These are phyloP conservation scores for Agrilus biguttatus DNA, from an alignment of 2,888 invertebrate genomes.

Conservation along the genomic window DNA sequence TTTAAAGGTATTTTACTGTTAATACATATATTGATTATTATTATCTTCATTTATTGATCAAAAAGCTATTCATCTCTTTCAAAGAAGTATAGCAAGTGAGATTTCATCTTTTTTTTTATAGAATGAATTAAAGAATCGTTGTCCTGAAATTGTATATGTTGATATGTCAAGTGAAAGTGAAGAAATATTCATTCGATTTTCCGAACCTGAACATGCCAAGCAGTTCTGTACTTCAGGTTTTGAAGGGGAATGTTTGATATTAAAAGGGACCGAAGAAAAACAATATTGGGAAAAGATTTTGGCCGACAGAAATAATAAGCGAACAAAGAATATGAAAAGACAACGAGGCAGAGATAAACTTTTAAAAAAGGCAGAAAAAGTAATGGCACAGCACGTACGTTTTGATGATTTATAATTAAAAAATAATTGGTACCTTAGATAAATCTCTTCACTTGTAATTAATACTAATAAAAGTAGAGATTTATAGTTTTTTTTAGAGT, in stretches of 20 bases:
- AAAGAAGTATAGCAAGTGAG: background rate
- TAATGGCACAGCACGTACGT: conserved; percentile 54
- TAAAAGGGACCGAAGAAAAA: conserved; percentile 53
- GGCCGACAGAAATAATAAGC: conserved; percentile 41
- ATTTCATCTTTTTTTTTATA: conserved; percentile 17
- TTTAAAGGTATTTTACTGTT: conserved; percentile 41
- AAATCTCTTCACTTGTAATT: background rate
- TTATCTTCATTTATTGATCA: background rate
- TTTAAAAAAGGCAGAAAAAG: conserved; percentile 47
- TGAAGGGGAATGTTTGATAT: conserved; percentile 26
- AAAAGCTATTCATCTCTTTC: conserved; percentile 2
- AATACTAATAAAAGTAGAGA: background rate
- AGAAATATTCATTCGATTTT: conserved; percentile 54
- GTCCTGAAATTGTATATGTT: conserved; percentile 57
- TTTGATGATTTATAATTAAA: conserved; percentile 40
- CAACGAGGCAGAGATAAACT: conserved; percentile 45
- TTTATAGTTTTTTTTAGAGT: too few relatives aligned
- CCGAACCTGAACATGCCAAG: conserved; percentile 34
- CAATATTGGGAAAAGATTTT: conserved; percentile 70
- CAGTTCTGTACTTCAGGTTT: conserved; percentile 25
- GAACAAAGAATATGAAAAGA: conserved; percentile 34
- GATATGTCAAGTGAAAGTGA: conserved; percentile 51
- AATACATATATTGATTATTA: too few relatives aligned
- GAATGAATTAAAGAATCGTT: conserved; percentile 45
- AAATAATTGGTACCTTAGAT: background rate